Evolutionary conservation across 2,113 vertebrate species (phyloP).

Genomic region (Ochotona curzoniae): DNA sequence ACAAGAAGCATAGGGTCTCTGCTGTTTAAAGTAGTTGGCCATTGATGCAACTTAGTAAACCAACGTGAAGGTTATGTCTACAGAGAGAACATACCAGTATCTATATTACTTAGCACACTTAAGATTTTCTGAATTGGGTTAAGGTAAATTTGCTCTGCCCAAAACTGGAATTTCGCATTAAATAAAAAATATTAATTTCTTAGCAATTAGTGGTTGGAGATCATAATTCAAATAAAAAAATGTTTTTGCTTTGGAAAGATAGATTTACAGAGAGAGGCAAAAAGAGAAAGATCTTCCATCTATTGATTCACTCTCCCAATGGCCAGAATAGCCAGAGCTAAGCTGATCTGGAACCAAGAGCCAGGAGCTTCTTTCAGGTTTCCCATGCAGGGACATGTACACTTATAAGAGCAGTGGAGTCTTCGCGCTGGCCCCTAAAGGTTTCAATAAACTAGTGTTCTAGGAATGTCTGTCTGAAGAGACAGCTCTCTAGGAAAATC

Average conservation of each 20-base stretch:
- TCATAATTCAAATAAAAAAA: too few species aligned
- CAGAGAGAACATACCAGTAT: neutral
- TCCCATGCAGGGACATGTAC: too few species aligned
- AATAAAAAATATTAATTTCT: neutral
- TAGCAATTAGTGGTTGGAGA: conserved; percentile 35
- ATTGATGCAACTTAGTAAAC: neutral
- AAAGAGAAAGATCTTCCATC: too few species aligned
- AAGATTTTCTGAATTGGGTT: conserved; percentile 33
- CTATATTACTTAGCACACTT: neutral
- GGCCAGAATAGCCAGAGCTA: too few species aligned
- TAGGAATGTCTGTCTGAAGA: neutral
- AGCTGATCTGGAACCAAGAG: too few species aligned
- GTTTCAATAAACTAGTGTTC: neutral
- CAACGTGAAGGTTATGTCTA: neutral
- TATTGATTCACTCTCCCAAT: too few species aligned
- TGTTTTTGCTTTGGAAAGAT: too few species aligned
- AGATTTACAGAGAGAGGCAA: too few species aligned
- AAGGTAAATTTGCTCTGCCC: neutral
- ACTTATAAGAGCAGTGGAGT: too few species aligned
- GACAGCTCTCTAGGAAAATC: neutral
- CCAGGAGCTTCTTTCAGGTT: too few species aligned
- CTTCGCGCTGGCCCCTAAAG: neutral
- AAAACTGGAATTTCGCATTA: conserved; percentile 32
- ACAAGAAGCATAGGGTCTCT: neutral
- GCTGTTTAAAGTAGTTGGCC: neutral